Percentiles rank a stretch among this genome's conserved stretches.
Conservation (phyloP, 2,888 invertebrate species). For the Leucozona laternaria region DNA sequence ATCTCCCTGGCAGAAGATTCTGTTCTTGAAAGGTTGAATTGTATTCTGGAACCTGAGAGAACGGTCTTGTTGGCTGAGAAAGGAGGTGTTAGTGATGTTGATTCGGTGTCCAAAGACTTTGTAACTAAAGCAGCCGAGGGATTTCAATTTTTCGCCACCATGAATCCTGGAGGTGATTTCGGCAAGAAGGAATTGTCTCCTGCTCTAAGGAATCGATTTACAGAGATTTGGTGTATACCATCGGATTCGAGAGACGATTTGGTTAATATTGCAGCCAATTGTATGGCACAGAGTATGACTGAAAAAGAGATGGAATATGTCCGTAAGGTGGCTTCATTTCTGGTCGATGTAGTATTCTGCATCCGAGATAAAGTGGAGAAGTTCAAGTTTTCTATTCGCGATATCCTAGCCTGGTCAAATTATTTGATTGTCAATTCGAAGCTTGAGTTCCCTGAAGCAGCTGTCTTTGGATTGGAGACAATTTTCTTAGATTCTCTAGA, state of each 20-base stretch:
- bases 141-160: conserved; percentile 97
- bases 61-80: conserved; percentile 96
- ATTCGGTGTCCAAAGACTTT: conserved; percentile 83
- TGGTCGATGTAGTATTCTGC: conserved; percentile 93
- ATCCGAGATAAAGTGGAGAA: conserved; percentile 90
- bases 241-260: conserved; percentile 90
- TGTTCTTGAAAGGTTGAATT: conserved; percentile 98
- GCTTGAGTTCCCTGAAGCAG: conserved; percentile 86
- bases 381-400: conserved; percentile 94
- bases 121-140: conserved; percentile 88
- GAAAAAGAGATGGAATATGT: conserved; percentile 81
- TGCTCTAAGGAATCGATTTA: conserved; percentile 97
- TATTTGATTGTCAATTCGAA: conserved; percentile 87
- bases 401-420: conserved; percentile 95
- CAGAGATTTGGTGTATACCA: conserved; percentile 98
- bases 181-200: conserved; percentile 99
- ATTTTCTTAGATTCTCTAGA: conserved; percentile 97
- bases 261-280: conserved; percentile 91
- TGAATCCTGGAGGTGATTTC: conserved; percentile 99
- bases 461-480: conserved; percentile 95
- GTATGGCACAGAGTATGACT: conserved; percentile 86
- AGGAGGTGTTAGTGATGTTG: conserved; percentile 86
- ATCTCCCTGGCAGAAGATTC: conserved; percentile 99
- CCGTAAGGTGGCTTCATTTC: conserved; percentile 87
- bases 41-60: conserved; percentile 96